A percentile compares a stretch with the other conserved stretches of the same genome.
These are phyloP conservation scores for Toxonevra muliebris DNA, from an alignment of 2,888 invertebrate species.

Conservation along the genomic window DNA sequence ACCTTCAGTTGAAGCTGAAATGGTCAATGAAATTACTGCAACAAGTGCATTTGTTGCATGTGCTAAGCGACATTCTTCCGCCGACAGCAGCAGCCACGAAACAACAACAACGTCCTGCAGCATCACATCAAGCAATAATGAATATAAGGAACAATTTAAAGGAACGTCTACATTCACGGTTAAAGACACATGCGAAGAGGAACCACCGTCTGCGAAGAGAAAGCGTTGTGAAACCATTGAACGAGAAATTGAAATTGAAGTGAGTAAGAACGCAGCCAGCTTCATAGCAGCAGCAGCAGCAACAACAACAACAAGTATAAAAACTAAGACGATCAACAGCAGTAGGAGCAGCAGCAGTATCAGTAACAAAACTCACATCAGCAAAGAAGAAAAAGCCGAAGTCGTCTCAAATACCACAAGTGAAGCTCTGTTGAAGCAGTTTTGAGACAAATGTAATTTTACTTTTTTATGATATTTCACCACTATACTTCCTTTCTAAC, in stretches of 20 bases:
- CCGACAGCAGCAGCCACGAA: constrained; percentile 27
- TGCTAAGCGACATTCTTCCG: constrained; percentile 12
- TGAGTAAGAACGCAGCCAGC: not conserved
- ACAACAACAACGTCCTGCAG: not conserved
- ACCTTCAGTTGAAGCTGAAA: constrained; percentile 55
- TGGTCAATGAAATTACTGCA: constrained; percentile 53
- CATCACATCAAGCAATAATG: constrained; percentile 4
- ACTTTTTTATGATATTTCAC: no score
- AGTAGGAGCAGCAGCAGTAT: not conserved
- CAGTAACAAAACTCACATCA: not conserved
- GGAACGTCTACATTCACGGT: not conserved
- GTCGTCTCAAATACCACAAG: no score
- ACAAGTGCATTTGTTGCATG: constrained; percentile 23
- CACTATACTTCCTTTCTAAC: no score
- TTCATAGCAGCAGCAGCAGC: not conserved
- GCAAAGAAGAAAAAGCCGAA: no score
- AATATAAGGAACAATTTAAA: not conserved
- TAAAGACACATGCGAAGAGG: not conserved
- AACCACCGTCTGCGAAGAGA: no score
- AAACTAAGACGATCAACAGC: not conserved
- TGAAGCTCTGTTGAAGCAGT: no score
- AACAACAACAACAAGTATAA: not conserved
- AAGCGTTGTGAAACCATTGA: not conserved
- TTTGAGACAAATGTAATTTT: no score
- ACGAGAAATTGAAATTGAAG: not conserved